phyloP scores from a whole-genome alignment of 2,113 vertebrate genomes.

The Dipodomys ordii region DNA sequence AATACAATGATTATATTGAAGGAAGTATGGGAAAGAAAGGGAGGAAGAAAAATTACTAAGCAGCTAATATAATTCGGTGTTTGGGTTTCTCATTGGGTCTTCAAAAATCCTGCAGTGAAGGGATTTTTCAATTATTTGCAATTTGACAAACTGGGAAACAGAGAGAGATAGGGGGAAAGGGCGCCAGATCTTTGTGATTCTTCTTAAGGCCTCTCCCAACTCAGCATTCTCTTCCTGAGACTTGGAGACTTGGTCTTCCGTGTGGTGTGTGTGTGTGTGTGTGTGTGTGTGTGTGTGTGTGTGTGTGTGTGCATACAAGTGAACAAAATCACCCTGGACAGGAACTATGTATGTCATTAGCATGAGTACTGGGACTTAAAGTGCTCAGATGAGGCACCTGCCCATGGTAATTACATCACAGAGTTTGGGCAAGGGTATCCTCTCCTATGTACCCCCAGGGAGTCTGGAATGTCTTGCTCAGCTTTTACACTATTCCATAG shows the following conservation, averaged over 20 bases:
- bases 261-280: too few relatives aligned
- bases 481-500: not conserved
- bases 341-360: not conserved
- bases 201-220: not conserved
- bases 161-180: not conserved
- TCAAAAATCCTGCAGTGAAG: not conserved
- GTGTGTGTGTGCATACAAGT: rapidly evolving
- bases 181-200: too few relatives aligned
- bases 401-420: not conserved
- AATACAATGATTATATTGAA: not conserved
- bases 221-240: not conserved
- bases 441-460: not conserved
- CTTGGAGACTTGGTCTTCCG: not conserved
- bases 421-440: not conserved
- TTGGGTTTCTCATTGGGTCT: not conserved
- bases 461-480: not conserved
- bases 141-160: not conserved
- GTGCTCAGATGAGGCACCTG: not conserved
- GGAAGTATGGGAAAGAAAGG: not conserved
- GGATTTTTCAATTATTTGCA: not conserved
- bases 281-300: not conserved
- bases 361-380: not conserved
- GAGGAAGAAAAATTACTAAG: not conserved
- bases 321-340: not conserved
- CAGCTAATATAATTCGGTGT: not conserved